Evolutionary conservation across 2,888 invertebrate genomes (phyloP).

Genomic region (Odontomyia ornata): DNA sequence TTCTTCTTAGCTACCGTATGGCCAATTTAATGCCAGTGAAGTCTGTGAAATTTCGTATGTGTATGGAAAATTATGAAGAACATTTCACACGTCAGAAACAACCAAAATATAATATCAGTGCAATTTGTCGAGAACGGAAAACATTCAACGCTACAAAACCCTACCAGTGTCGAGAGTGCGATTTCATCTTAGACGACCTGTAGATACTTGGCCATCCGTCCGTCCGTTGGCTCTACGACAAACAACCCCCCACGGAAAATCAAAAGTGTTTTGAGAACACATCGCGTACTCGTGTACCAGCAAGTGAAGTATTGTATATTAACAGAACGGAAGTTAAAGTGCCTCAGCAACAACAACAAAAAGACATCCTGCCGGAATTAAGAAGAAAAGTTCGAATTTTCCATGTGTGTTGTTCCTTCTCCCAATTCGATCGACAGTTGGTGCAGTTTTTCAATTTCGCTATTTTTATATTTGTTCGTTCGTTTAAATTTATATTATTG

Average conservation of each 20-base stretch:
- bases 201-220: background rate
- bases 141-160: constrained; percentile 8
- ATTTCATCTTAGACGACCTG: constrained; percentile 15
- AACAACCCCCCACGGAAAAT: background rate
- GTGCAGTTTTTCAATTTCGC: background rate
- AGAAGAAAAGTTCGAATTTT: background rate
- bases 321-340: constrained; percentile 16
- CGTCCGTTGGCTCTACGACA: too few relatives aligned
- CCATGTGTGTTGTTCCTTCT: background rate
- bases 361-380: background rate
- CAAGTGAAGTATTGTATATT: background rate
- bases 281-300: background rate
- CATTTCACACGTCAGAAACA: constrained; percentile 12
- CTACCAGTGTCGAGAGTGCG: constrained; percentile 15
- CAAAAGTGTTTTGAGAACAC: background rate
- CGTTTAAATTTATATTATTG: background rate
- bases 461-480: background rate
- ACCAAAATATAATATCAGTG: background rate
- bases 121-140: constrained; percentile 3
- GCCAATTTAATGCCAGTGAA: constrained; percentile 33
- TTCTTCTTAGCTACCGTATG: constrained; percentile 23
- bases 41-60: background rate
- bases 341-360: background rate
- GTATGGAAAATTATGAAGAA: constrained; percentile 32
- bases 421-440: constrained; percentile 7